Percentiles rank a stretch among this genome's conserved stretches.
Evolutionary conservation across 2,888 invertebrate genomes (phyloP).

Genomic region (Syrista parreyssii): DNA sequence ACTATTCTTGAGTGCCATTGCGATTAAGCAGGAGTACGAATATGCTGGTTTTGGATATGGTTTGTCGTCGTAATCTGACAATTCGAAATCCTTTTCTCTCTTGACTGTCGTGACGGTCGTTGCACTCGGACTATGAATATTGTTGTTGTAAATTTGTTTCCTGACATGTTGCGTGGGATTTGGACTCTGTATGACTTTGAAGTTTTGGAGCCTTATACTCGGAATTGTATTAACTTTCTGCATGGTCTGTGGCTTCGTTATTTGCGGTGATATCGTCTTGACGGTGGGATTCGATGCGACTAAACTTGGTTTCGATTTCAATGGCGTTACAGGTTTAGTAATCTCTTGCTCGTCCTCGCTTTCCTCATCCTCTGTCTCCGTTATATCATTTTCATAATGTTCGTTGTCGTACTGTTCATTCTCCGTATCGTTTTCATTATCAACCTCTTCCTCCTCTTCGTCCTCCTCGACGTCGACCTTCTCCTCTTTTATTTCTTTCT

Average conservation of each 20-base stretch:
- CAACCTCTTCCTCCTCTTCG: slow-evolving; percentile 16
- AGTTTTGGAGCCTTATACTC: slow-evolving; percentile 57
- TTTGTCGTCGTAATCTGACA: slow-evolving; percentile 68
- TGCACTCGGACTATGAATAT: slow-evolving; percentile 44
- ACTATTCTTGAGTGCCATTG: slow-evolving; percentile 97
- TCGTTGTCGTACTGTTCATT: slow-evolving; percentile 59
- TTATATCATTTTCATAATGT: slow-evolving; percentile 58
- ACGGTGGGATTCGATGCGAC: slow-evolving; percentile 30
- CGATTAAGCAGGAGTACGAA: slow-evolving; percentile 97
- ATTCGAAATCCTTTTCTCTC: slow-evolving; percentile 54
- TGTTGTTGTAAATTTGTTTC: slow-evolving; percentile 61
- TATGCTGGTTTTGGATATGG: slow-evolving; percentile 96
- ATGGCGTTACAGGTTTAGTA: slow-evolving; percentile 18
- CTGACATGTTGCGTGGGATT: slow-evolving; percentile 54
- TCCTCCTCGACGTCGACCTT: slow-evolving; percentile 46
- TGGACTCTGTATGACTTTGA: slow-evolving; percentile 53
- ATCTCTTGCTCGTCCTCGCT: slow-evolving; percentile 44
- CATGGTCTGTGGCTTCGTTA: slow-evolving; percentile 39
- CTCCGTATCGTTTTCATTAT: slow-evolving; percentile 58
- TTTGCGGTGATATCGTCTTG: slow-evolving; percentile 20
- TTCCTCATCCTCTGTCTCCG: slow-evolving; percentile 70
- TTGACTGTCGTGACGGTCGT: slow-evolving; percentile 40
- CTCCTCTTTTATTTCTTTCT: slow-evolving; percentile 46
- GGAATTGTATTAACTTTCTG: slow-evolving; percentile 47
- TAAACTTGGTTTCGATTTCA: slow-evolving; percentile 42